Evolutionary conservation across 1,140 invertebrate species (phyloP), one percentile per base, ranked within the genome.

Genomic region (Ips typographus): DNA sequence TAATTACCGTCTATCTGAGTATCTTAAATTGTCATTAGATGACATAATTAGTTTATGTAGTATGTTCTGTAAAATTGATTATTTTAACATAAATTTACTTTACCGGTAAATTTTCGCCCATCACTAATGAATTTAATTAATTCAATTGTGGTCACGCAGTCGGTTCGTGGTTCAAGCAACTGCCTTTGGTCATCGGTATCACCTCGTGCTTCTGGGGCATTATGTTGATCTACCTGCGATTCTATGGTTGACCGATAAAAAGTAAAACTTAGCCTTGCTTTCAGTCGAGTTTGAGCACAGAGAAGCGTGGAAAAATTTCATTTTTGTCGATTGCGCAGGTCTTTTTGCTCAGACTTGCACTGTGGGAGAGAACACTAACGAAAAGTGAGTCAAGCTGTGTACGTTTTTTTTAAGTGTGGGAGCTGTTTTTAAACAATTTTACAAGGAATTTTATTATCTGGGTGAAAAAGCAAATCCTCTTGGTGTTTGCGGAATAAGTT

Each of bases 151-250:
- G 73, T 64, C 60, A 73, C 73, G 71, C 74, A 80, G 80, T 81
- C 74, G 75, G 79, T 77, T 75, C 78, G 71, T 81, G 80, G 80
- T 77, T 80, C 72, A 78, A 78, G 74, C 84, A 86, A 75, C 79
- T 88, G 78, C 87, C 88, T 60, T 77, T 89, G 72, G 84, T 89
- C 82, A 83, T 89, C 79, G 88, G 88, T 73, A 83, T 90, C 72
- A 88, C 85, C 47, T 86, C 85, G 44, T 87, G 88, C 82, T 84
- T 91, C 77, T 91, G 89, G 89, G 90, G 89, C 76, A 84, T 91
- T 74, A 85, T 89, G 71, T 84, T 91, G 72, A 80, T 85, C 71
- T 82, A 80, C 72, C 76, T 81, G 72, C 73, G 77, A 65, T 72
- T 80, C 65, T 80, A 80, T 71, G 75, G 73, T 78, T 80, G 73